Percentiles rank a stretch among this genome's conserved stretches.
Evolutionary conservation across 1,140 invertebrate species (phyloP).

Genomic region (Hyles vespertilio): DNA sequence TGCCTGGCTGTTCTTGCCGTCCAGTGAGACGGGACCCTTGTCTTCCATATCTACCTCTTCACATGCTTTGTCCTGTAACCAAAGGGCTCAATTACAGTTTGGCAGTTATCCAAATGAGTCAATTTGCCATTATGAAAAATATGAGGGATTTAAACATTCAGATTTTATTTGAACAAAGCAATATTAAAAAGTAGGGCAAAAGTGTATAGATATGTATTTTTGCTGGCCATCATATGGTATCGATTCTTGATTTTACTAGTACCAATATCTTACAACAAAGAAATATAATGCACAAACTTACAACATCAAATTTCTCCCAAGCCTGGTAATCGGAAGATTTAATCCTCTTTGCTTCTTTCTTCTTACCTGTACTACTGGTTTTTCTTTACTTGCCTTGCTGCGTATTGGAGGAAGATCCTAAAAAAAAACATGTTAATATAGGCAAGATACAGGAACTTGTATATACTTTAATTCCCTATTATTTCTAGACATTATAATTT

Average conservation of each 20-base stretch:
- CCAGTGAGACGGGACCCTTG: constrained; percentile 69
- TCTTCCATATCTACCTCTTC: constrained; percentile 80
- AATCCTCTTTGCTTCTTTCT: constrained; percentile 62
- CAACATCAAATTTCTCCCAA: constrained; percentile 90
- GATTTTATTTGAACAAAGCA: too few species aligned
- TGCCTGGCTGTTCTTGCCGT: constrained; percentile 58
- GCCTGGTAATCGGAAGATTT: constrained; percentile 80
- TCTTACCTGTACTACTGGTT: constrained; percentile 41
- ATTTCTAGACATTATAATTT: too few species aligned
- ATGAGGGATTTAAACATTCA: too few species aligned
- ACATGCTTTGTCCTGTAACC: constrained; percentile 81
- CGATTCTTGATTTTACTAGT: too few species aligned
- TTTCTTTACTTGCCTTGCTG: constrained; percentile 72
- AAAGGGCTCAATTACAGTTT: too few species aligned
- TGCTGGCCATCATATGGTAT: too few species aligned
- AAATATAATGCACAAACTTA: constrained; percentile 56
- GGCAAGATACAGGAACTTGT: too few species aligned
- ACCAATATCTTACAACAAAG: constrained; percentile 2
- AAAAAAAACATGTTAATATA: background rate
- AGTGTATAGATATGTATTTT: too few species aligned
- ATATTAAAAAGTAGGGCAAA: too few species aligned
- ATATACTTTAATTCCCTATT: too few species aligned
- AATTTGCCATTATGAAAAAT: too few species aligned
- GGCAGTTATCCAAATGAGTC: too few species aligned
- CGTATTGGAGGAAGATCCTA: constrained; percentile 77